Evolutionary conservation across 1,140 invertebrate genomes (phyloP), one percentile per base, ranked within the genome.

Genomic region (Dendrolimus kikuchii): DNA sequence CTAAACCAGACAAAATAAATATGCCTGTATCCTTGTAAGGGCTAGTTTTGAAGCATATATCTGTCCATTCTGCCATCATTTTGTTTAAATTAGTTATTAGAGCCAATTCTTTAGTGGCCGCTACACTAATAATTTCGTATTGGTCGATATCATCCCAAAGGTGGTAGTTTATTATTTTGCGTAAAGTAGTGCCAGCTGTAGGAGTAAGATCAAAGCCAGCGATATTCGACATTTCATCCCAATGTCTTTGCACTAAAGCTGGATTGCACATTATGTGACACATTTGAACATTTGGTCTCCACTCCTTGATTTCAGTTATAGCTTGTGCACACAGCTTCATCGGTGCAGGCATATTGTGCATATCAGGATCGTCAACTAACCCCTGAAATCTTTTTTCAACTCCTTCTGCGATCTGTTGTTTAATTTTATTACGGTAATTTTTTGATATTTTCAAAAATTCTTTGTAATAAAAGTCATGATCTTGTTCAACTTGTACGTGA

Each of bases 191-290:
- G 45, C 95, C 92, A 60, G 95, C 92, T 87, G 95, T 92, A 0
- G 96, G 96, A 5, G 94, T 96, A 39, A 99, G 86, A 78, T 96
- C 92, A 68, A 93, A 93, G 2, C 92, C 95, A 8, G 94, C 92
- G 46, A 97, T 92, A 40, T 90, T 88, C 0, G 95, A 95, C 91
- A 99, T 97, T 76, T 96, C 93, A 57, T 94, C 92, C 96, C 96
- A 98, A 80, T 99, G 96, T 39, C 95, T 89, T 64, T 95, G 91
- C n/a, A 92, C 85, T 50, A 98, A 79, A 0, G 94, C 95, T 40
- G 94, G 92, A 88, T 98, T 97, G 70, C 96, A 97, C 85, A 98
- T 91, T 8, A 95, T 95, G 43, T 91, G 88, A 36, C 95, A 92
- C 51, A 97, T 87, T 40, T 93, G 94, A 51, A 98, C 90, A 62